Evolutionary conservation across 2,113 vertebrate genomes (phyloP).

Genomic region (Sus scrofa): DNA sequence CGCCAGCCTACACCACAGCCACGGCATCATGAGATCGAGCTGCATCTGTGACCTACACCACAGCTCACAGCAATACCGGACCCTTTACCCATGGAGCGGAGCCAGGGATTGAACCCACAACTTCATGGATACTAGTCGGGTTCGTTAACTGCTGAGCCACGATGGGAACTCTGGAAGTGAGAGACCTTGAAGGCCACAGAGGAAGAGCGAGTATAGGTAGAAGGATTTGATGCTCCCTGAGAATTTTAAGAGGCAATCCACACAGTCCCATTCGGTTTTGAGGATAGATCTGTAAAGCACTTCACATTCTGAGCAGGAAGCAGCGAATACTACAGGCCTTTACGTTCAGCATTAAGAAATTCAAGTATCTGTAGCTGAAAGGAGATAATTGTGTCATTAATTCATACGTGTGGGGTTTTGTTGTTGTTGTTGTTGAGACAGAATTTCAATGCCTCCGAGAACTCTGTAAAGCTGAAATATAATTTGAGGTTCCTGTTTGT

Average conservation of each 20-base stretch:
- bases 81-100: no score
- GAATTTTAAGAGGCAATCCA: neutral
- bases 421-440: conserved; percentile 29
- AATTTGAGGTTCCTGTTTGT: conserved; percentile 66
- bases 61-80: no score
- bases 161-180: neutral
- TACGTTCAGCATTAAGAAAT: conserved; percentile 39
- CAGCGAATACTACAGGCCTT: neutral
- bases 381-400: conserved; percentile 69
- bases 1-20: no score
- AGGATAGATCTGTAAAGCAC: neutral
- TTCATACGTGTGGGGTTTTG: neutral
- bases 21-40: no score
- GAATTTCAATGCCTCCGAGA: conserved; percentile 59
- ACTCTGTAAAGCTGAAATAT: conserved; percentile 73
- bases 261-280: neutral
- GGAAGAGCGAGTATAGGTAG: neutral
- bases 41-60: no score
- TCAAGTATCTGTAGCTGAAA: conserved; percentile 42
- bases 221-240: neutral
- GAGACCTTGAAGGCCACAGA: neutral
- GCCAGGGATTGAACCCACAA: no score
- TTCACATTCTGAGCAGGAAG: neutral
- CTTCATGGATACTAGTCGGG: no score
- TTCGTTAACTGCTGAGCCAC: no score